Conservation (phyloP, 2,888 invertebrate genomes). For the Platycheirus rosarum region DNA sequence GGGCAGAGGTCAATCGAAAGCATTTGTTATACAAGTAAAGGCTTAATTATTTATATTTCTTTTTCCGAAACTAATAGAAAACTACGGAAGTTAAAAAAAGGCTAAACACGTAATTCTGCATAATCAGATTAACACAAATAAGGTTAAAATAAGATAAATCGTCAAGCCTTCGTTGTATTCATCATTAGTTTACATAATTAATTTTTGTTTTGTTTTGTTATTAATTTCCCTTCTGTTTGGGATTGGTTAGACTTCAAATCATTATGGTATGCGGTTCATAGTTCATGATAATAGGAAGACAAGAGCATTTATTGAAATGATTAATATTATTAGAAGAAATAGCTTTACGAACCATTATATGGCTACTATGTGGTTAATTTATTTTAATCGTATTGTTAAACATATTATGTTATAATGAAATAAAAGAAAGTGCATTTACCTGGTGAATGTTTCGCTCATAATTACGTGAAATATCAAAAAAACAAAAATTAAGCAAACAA, state of each 20-base stretch:
- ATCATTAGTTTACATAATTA: constrained; percentile 63
- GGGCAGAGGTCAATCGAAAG: constrained; percentile 38
- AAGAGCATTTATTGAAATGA: constrained; percentile 44
- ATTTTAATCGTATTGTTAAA: constrained; percentile 4
- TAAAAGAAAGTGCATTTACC: constrained; percentile 7
- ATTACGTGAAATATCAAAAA: too few relatives aligned
- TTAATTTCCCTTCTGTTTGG: constrained; percentile 35
- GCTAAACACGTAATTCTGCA: constrained; percentile 48
- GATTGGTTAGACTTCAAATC: constrained; percentile 35
- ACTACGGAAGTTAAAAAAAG: constrained; percentile 38
- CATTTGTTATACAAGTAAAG: constrained; percentile 9
- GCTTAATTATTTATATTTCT: background rate
- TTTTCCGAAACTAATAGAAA: background rate
- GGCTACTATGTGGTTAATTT: constrained; percentile 11
- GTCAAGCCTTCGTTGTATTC: constrained; percentile 20
- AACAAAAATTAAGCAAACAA: background rate
- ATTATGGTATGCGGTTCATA: constrained; percentile 52
- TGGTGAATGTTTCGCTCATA: background rate
- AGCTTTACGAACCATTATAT: constrained; percentile 21
- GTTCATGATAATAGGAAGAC: constrained; percentile 48
- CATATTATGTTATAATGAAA: background rate
- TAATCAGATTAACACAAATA: constrained; percentile 52
- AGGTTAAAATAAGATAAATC: constrained; percentile 26
- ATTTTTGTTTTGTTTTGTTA: constrained; percentile 41
- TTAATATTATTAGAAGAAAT: constrained; percentile 36